A percentile compares a stretch with the other conserved stretches of the same genome.
Conservation (phyloP, 2,797 vertebrate genomes). For the Malacoraja senta region DNA sequence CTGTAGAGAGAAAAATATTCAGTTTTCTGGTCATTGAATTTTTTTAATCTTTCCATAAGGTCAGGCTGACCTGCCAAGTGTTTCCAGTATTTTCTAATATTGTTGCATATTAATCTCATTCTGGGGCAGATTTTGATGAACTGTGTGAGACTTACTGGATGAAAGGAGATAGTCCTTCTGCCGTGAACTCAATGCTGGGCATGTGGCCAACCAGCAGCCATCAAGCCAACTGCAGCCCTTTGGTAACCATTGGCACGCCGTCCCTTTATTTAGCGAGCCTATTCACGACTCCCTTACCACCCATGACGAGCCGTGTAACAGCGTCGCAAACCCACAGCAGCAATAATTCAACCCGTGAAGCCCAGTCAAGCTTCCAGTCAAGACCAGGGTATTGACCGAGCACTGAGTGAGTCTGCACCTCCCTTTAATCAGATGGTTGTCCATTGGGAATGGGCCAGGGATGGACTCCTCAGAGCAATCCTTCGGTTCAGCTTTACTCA, state of each 20-base stretch:
- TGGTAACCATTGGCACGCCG: background rate
- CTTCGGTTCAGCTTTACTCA: background rate
- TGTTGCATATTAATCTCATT: background rate
- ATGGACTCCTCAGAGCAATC: background rate
- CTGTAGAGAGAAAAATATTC: too few species aligned
- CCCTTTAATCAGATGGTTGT: background rate
- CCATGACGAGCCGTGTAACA: background rate
- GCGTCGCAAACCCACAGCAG: background rate
- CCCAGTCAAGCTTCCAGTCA: too few species aligned
- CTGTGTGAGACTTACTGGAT: background rate
- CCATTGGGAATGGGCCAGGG: too few species aligned
- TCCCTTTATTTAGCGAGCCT: background rate
- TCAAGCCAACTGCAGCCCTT: background rate
- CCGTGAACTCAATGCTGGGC: background rate
- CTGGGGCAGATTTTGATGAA: background rate
- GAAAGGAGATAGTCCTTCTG: background rate
- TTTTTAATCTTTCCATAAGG: too few species aligned
- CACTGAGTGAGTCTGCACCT: background rate
- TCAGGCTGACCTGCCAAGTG: too few species aligned
- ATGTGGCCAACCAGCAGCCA: background rate
- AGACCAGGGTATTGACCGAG: too few species aligned
- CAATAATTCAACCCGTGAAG: background rate
- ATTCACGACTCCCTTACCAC: background rate
- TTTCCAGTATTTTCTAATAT: too few species aligned
- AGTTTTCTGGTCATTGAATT: too few species aligned